A percentile compares a stretch with the other conserved stretches of the same genome.
These are phyloP conservation scores for Leptobrachium ailaonicum DNA, from an alignment of 2,113 vertebrate species.

Conservation along the genomic window DNA sequence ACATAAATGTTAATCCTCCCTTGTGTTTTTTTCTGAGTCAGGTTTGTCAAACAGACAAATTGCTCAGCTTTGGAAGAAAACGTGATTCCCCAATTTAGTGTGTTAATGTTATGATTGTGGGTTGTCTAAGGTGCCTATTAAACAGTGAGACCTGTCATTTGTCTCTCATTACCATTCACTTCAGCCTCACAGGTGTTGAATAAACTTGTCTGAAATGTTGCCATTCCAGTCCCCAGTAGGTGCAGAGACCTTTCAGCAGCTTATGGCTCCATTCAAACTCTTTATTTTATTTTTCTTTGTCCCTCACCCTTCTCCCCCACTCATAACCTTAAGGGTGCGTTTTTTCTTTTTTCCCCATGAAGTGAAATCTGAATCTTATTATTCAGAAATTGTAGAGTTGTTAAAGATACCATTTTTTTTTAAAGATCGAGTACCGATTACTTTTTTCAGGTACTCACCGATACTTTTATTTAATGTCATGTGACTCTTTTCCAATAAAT, in stretches of 20 bases:
- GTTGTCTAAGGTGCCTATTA: slow-evolving; percentile 38
- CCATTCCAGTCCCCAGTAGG: neutral
- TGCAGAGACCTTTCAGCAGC: neutral
- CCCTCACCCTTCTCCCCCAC: neutral
- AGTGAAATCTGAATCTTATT: too few species aligned
- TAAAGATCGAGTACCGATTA: too few species aligned
- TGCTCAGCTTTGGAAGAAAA: slow-evolving; percentile 40
- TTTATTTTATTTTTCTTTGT: neutral
- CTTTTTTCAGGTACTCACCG: too few species aligned
- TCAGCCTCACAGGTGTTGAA: slow-evolving; percentile 43
- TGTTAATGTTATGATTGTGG: slow-evolving; percentile 44
- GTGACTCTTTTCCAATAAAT: too few species aligned
- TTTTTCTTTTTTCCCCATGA: too few species aligned
- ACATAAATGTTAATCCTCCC: slow-evolving; percentile 22
- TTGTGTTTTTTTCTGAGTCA: slow-evolving; percentile 27
- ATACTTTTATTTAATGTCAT: too few species aligned
- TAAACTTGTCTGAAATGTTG: slow-evolving; percentile 49
- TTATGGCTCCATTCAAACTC: neutral
- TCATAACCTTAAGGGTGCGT: too few species aligned
- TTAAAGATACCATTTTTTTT: too few species aligned
- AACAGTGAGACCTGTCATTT: slow-evolving; percentile 40
- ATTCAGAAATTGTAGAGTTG: too few species aligned
- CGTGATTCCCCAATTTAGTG: slow-evolving; percentile 38
- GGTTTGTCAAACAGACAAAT: slow-evolving; percentile 43
- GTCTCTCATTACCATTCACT: slow-evolving; percentile 24